phyloP scores from a whole-genome alignment of 2,797 vertebrate species.

The Myiotriccus ornatus region DNA sequence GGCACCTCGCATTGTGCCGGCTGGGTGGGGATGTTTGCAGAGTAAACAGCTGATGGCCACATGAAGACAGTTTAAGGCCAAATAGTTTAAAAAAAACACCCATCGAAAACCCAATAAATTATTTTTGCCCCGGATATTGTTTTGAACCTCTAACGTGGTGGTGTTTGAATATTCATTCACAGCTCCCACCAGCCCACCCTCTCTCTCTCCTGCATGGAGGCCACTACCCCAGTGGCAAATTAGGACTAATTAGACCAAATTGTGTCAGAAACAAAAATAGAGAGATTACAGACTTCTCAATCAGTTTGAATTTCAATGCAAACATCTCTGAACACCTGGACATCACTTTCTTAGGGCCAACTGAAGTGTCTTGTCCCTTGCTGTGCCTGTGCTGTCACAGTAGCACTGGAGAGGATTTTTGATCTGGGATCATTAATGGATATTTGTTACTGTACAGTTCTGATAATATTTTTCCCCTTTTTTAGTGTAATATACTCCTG shows the following conservation, averaged over 20 bases:
- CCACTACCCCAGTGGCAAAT: neutral
- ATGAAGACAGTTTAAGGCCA: constrained; percentile 71
- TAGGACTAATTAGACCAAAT: constrained; percentile 36
- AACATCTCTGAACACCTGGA: constrained; percentile 13
- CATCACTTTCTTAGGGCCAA: neutral
- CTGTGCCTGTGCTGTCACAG: neutral
- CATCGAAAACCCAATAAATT: constrained; percentile 63
- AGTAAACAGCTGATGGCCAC: constrained; percentile 76
- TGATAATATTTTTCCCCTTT: neutral
- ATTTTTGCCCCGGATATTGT: constrained; percentile 48
- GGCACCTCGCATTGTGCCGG: constrained; percentile 44
- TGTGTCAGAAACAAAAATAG: constrained; percentile 42
- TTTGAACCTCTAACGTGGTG: neutral
- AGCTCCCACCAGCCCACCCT: neutral
- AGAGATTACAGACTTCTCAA: neutral
- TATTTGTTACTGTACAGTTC: neutral
- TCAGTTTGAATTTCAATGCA: constrained; percentile 18
- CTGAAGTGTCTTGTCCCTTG: neutral
- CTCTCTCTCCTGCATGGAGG: neutral
- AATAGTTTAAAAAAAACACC: constrained; percentile 63
- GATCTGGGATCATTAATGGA: too few relatives aligned
- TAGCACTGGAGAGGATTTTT: neutral
- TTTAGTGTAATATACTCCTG: neutral
- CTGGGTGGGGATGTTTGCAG: constrained; percentile 65
- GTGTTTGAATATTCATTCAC: neutral